Evolutionary conservation across 2,113 vertebrate species (phyloP).

Genomic region (Myrmecobius fasciatus): DNA sequence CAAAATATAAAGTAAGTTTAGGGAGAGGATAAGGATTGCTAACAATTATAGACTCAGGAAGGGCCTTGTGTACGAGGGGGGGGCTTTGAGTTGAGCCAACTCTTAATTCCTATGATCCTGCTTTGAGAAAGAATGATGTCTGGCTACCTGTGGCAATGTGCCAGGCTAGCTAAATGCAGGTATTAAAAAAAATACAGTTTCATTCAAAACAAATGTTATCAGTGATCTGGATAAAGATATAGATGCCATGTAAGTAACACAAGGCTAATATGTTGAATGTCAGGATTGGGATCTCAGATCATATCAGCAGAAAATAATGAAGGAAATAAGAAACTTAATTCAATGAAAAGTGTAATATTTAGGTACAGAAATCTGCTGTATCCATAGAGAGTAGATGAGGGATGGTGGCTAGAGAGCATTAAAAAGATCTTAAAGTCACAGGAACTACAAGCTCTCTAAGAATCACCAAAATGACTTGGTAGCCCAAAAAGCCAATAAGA

Average conservation of each 20-base stretch:
- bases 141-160: neutral
- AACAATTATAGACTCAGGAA: neutral
- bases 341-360: neutral
- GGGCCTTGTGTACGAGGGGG: neutral
- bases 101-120: neutral
- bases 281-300: neutral
- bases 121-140: neutral
- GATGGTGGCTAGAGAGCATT: neutral
- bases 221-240: neutral
- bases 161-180: neutral
- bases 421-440: neutral
- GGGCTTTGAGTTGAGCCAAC: neutral
- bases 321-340: neutral
- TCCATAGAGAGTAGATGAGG: neutral
- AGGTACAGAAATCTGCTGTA: neutral
- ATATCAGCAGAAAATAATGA: neutral
- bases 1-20: neutral
- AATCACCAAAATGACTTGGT: neutral
- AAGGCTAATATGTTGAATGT: neutral
- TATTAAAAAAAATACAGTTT: neutral
- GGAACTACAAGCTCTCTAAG: neutral
- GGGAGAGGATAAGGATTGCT: neutral
- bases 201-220: neutral
- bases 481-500: neutral
- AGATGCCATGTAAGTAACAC: neutral